phyloP scores from a whole-genome alignment of 1,140 invertebrate species.

The Yoshiicerus persimilis region DNA sequence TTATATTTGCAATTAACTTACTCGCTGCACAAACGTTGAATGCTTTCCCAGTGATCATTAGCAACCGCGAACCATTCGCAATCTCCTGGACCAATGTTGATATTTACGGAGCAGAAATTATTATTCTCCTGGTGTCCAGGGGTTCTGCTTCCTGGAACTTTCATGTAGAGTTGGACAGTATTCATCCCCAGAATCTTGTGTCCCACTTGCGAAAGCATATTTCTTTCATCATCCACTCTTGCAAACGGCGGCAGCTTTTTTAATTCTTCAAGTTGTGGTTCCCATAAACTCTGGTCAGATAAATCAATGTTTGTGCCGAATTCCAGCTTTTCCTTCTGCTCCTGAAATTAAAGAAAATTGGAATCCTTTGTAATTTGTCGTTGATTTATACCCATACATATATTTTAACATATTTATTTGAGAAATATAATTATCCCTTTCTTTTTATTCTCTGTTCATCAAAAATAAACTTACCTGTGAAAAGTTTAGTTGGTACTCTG shows the following conservation, averaged over 20 bases:
- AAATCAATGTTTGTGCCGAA: constrained; percentile 99
- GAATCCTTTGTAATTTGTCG: constrained; percentile 65
- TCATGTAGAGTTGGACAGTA: constrained; percentile 99
- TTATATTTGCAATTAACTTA: constrained; percentile 51
- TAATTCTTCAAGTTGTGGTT: constrained; percentile 87
- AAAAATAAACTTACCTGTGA: constrained; percentile 62
- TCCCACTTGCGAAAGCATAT: constrained; percentile 97
- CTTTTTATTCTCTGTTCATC: neutral
- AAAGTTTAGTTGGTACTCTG: constrained; percentile 98
- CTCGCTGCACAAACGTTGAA: constrained; percentile 89
- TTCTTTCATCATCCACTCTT: constrained; percentile 90
- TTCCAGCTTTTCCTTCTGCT: constrained; percentile 63
- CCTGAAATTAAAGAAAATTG: constrained; percentile 87
- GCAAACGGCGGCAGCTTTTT: constrained; percentile 96
- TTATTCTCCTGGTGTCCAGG: constrained; percentile 99
- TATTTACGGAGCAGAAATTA: constrained; percentile 99
- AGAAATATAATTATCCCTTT: neutral
- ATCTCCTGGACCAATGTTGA: constrained; percentile 99
- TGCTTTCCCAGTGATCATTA: constrained; percentile 95
- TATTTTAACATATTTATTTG: neutral
- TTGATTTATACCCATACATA: constrained; percentile 75
- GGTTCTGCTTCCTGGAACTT: constrained; percentile 90
- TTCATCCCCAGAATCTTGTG: constrained; percentile 99
- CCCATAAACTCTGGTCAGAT: constrained; percentile 95
- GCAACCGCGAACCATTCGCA: constrained; percentile 98